Conservation (phyloP, 2,113 vertebrate species). For the Microcebus ravelobensis region DNA sequence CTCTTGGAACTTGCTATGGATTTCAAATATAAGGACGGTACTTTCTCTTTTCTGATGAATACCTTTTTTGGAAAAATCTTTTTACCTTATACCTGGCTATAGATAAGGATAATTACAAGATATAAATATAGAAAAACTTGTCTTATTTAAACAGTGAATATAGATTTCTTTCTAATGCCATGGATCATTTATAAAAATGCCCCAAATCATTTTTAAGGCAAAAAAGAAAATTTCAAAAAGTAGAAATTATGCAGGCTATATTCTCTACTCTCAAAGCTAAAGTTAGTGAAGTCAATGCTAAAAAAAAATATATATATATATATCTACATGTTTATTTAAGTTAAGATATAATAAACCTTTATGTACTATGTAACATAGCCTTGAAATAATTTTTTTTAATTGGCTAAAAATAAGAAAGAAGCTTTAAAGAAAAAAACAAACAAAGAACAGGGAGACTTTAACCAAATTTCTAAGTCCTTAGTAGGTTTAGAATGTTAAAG, state of each 20-base stretch:
- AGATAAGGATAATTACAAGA: not conserved
- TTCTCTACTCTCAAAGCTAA: not conserved
- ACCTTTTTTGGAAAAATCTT: not conserved
- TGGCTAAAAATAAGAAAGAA: not conserved
- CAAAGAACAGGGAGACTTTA: not conserved
- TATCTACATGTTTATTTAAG: not conserved
- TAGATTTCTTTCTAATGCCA: not conserved
- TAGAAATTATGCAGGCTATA: not conserved
- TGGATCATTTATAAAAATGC: not conserved
- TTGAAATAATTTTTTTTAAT: not conserved
- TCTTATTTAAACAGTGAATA: not conserved
- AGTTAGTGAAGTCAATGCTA: not conserved
- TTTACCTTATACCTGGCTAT: not conserved
- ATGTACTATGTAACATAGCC: not conserved
- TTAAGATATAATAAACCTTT: not conserved
- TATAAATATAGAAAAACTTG: not conserved
- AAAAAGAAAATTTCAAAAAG: not conserved
- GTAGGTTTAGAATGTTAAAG: not conserved
- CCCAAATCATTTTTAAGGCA: not conserved
- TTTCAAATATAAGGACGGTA: not conserved
- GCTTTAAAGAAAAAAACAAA: not conserved
- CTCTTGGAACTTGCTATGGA: not conserved
- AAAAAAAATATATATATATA: too few species aligned
- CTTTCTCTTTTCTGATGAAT: conserved; percentile 19
- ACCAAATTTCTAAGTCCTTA: not conserved